Evolutionary conservation across 2,797 vertebrate species (phyloP), one percentile per base, ranked within the genome.

Genomic region (Alfaro cultratus): DNA sequence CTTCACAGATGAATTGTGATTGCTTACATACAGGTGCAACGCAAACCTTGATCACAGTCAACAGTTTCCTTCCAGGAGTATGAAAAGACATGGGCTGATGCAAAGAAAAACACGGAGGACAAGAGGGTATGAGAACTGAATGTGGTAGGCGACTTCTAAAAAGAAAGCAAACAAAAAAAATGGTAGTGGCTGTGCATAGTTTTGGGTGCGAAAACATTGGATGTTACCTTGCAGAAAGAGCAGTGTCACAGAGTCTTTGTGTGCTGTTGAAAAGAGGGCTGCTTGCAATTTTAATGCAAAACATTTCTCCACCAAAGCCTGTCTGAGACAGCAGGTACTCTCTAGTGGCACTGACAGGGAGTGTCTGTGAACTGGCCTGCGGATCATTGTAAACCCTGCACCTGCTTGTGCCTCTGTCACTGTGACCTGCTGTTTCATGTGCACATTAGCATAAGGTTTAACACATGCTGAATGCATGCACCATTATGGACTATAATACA

Each of bases 31-130:
- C 87, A 90, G 92, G 86, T 85, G 91, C 85, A 91, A 91, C 83
- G 76, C 84, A 90, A 93, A 93, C 93, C 95, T 95, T 94, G 94
- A 96, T 96, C 94, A 94, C 90, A 92, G 78, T 78, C 80, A 78
- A 81, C 31, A 39, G 83, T 86, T 76, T 83, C 75, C 73, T 80
- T 85, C 80, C 76, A 80, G 89, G 87, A 85, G 83, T 83, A 78
- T 72, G 47, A 39, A 71, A 78, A 53, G 80, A 79, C 73, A 86
- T 86, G 81, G 81, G 82, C 80, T 80, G 80, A 79, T 62, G 60
- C 74, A 46, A 15, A 77, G 57, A 79, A 76, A 85, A 86, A 91
- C 82, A 79, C 85, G 55, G 67, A 81, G 80, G 77, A 74, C 75
- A 85, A 60, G 60, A 73, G 36, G 46, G 79, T 18, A 64, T 49